A percentile compares a stretch with the other conserved stretches of the same genome.
These are phyloP conservation scores for Zenarchopterus dispar DNA, from an alignment of 2,797 vertebrate genomes.

Conservation along the genomic window DNA sequence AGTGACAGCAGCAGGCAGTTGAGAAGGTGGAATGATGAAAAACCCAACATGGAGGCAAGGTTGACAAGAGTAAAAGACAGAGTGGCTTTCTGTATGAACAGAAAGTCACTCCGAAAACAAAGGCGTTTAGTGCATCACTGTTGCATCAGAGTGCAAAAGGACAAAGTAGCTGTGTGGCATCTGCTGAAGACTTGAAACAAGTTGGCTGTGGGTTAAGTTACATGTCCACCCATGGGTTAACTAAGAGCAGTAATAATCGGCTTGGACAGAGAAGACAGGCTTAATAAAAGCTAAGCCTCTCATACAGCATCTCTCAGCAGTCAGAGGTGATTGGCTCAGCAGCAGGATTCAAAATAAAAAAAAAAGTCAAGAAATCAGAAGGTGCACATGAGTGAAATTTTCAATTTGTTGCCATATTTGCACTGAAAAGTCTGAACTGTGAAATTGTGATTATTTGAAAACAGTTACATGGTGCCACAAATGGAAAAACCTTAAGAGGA, in stretches of 20 bases:
- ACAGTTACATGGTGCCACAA: too few relatives aligned
- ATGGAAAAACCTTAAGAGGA: too few relatives aligned
- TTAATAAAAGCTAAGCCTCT: constrained; percentile 60
- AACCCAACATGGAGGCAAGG: constrained; percentile 10
- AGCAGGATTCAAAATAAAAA: neutral
- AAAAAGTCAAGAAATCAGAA: neutral
- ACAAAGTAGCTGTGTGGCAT: constrained; percentile 26
- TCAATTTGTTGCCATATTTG: constrained; percentile 15
- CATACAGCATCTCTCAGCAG: constrained; percentile 40
- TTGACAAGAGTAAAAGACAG: too few relatives aligned
- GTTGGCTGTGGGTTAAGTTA: constrained; percentile 38
- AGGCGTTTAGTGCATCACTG: neutral
- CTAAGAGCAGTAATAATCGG: constrained; percentile 45
- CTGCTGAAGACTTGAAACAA: constrained; percentile 26
- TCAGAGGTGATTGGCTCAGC: constrained; percentile 44
- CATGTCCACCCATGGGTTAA: constrained; percentile 45
- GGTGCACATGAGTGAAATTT: neutral
- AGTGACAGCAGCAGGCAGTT: constrained; percentile 22
- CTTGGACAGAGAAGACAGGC: constrained; percentile 40
- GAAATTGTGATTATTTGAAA: too few relatives aligned
- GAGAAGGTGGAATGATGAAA: constrained; percentile 28
- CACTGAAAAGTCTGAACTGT: constrained; percentile 3
- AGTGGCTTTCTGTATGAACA: too few relatives aligned
- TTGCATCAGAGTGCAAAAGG: constrained; percentile 13
- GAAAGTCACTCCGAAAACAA: too few relatives aligned